These are phyloP conservation scores for Aromia moschata DNA, from an alignment of 2,888 invertebrate species.

Conservation along the genomic window DNA sequence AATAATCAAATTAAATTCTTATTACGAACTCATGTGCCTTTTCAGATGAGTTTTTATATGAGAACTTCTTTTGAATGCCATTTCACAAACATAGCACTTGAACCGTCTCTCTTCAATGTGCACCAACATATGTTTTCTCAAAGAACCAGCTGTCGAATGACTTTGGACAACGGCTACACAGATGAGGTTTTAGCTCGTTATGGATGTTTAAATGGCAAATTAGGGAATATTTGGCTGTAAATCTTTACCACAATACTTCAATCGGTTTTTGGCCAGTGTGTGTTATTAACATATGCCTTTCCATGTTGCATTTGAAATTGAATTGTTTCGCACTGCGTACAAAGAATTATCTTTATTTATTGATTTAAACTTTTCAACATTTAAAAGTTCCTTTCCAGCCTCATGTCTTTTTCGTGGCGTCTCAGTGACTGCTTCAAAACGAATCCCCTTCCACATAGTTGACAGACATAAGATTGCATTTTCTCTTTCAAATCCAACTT, in stretches of 20 bases:
- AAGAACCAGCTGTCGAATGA: conserved; percentile 38
- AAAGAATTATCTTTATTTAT: too few relatives aligned
- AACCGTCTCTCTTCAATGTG: conserved; percentile 25
- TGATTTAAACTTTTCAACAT: background rate
- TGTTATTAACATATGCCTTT: conserved; percentile 25
- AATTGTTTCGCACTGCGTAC: conserved; percentile 33
- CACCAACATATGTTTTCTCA: conserved; percentile 30
- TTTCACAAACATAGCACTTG: conserved; percentile 26
- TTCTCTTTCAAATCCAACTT: background rate
- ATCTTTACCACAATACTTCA: conserved; percentile 37
- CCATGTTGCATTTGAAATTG: conserved; percentile 23
- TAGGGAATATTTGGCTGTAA: conserved; percentile 33
- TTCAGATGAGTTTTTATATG: conserved; percentile 37
- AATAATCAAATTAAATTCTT: too few relatives aligned
- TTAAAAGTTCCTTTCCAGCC: background rate
- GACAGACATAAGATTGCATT: conserved; percentile 5
- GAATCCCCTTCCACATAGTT: conserved; percentile 9
- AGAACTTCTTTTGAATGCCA: conserved; percentile 24
- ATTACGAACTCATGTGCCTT: conserved; percentile 30
- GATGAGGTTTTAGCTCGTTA: conserved; percentile 40
- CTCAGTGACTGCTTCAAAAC: background rate
- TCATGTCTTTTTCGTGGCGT: conserved; percentile 1
- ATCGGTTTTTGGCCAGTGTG: conserved; percentile 38
- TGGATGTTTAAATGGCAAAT: conserved; percentile 40
- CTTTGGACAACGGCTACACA: conserved; percentile 38